phyloP scores from a whole-genome alignment of 2,888 invertebrate genomes.

The Callimorpha dominula region DNA sequence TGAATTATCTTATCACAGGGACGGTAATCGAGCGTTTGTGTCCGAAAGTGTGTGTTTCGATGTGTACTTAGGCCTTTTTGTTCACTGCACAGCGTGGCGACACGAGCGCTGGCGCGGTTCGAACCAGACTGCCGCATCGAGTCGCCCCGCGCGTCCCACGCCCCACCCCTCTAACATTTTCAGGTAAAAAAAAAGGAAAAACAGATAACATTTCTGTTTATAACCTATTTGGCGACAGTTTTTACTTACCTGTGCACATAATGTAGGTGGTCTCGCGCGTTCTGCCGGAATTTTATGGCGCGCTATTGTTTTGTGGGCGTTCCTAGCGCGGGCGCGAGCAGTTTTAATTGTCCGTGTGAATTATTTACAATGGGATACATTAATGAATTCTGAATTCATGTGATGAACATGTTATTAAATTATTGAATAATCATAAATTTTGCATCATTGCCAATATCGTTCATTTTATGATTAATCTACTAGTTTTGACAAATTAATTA shows the following conservation, averaged over 20 bases:
- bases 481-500: not conserved
- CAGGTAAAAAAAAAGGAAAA: constrained; percentile 77
- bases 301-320: constrained; percentile 24
- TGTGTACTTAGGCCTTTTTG: constrained; percentile 62
- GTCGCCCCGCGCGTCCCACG: constrained; percentile 68
- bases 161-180: constrained; percentile 70
- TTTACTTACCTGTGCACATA: constrained; percentile 36
- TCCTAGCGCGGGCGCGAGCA: constrained; percentile 4
- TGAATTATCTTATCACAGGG: constrained; percentile 71
- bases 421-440: constrained; percentile 1
- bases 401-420: not conserved
- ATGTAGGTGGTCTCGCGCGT: constrained; percentile 34
- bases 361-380: constrained; percentile 12
- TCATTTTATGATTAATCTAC: not conserved
- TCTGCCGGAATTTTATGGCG: constrained; percentile 21
- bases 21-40: constrained; percentile 52
- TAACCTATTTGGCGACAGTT: constrained; percentile 53
- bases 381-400: constrained; percentile 8
- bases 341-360: constrained; percentile 18
- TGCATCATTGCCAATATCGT: not conserved
- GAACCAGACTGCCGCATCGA: constrained; percentile 75
- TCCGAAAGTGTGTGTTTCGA: constrained; percentile 52
- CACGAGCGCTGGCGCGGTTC: constrained; percentile 67
- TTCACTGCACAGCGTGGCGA: constrained; percentile 52
- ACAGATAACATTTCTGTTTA: constrained; percentile 52